A percentile compares a stretch with the other conserved stretches of the same genome.
Conservation (phyloP, 2,113 vertebrate genomes). For the Phaethon lepturus region DNA sequence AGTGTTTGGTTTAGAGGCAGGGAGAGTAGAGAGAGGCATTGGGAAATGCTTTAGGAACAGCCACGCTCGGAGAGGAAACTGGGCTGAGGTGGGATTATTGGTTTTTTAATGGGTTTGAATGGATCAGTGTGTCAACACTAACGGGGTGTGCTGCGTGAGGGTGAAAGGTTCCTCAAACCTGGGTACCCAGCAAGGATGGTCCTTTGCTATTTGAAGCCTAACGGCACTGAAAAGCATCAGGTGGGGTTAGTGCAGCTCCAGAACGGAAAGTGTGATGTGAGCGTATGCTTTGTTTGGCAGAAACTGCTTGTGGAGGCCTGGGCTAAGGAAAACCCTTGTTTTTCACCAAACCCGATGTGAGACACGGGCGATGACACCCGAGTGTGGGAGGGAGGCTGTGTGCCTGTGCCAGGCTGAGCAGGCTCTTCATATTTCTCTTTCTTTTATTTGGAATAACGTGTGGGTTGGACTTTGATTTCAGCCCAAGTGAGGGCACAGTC, state of each 20-base stretch:
- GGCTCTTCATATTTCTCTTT: background rate
- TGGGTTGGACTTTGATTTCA: background rate
- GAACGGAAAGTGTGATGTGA: background rate
- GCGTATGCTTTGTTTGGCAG: background rate
- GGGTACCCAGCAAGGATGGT: background rate
- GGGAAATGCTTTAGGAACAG: background rate
- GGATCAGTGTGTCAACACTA: background rate
- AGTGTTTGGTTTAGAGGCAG: background rate
- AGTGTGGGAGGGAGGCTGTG: background rate
- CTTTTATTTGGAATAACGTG: rapidly evolving
- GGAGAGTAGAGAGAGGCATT: background rate
- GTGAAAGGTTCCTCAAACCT: background rate
- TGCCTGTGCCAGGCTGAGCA: background rate
- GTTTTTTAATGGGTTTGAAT: background rate
- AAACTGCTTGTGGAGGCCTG: background rate
- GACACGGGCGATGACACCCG: background rate
- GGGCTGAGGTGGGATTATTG: background rate
- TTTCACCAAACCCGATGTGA: background rate
- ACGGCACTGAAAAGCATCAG: background rate
- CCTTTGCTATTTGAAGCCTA: background rate
- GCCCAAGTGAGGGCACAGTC: background rate
- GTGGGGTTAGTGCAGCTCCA: background rate
- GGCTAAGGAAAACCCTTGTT: background rate
- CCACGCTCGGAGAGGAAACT: background rate
- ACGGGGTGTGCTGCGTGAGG: rapidly evolving